Base-by-base conservation (phyloP, 2,797 vertebrate species). In the Silurus lanzhouensis region DNA sequence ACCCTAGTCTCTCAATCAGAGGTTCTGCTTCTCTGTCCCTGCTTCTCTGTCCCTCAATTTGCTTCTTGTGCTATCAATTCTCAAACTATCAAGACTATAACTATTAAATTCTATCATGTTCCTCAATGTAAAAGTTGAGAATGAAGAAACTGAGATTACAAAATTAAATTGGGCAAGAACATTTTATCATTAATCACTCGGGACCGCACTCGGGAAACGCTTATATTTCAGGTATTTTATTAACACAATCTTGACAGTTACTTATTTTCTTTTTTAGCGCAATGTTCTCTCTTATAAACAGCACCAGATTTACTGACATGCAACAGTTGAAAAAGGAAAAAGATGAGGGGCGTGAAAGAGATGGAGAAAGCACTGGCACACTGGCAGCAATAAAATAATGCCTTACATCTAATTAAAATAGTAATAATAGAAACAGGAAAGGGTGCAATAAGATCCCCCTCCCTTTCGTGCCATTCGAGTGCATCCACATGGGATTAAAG, bases 321-420 rank as follows among this genome's bases (percentile, higher is more conserved):
- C 48, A 52, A 52, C 1, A 52, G 48, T 7, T 17, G 19, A 61
- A 61, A 61, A 61, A 4, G 1, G 1, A 76, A 1, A 67, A 27
- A 87, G 20, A 27, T 12, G 61, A n/a, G 60, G 15, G 19, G 71
- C 38, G 38, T 15, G 48, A 61, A 31, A 79, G 75, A 79, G 15
- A 79, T 27, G 78, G 64, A 74, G 46, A 72, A 79, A 84, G 82
- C 75, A 67, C 31, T 48, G 58, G 14, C 70, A 55, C 84, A 85
- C 66, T 87, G 58, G 83, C 81, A 88, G 70, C 75, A 27, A 92
- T 61, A 44, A 81, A 89, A 89, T 15, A 67, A 81, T 67, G 61
- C n/a, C 61, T 67, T 81, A 81, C 15, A 13, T 81, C 88, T 92
- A 90, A 93, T 92, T 92, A 92, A 88, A 81, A 83, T 83, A 92